A percentile compares a stretch with the other conserved stretches of the same genome.
Evolutionary conservation across 1,140 invertebrate genomes (phyloP).

Genomic region (Camponotus vicinus): DNA sequence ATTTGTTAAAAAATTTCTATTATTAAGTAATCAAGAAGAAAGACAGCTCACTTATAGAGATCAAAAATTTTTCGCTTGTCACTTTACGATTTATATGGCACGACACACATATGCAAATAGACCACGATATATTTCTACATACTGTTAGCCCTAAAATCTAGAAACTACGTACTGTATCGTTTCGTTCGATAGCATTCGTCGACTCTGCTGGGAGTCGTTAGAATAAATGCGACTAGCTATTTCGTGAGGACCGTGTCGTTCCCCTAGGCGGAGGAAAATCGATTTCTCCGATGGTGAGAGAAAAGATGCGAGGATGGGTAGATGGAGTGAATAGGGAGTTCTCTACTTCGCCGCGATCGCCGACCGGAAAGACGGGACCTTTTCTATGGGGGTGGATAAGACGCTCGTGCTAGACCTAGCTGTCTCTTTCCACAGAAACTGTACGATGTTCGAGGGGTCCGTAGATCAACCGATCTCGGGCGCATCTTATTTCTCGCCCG

Average conservation of each 20-base stretch:
- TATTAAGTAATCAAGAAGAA: not conserved
- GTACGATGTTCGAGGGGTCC: constrained; percentile 7
- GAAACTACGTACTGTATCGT: constrained; percentile 5
- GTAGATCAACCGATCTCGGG: constrained; percentile 10
- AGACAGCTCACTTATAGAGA: not conserved
- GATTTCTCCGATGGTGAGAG: constrained; percentile 55
- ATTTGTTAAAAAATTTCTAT: not conserved
- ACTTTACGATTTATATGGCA: not conserved
- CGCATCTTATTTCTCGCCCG: constrained; percentile 41
- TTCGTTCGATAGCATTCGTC: constrained; percentile 40
- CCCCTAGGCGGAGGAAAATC: constrained; percentile 56
- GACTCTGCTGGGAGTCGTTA: constrained; percentile 55
- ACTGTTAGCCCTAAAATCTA: constrained; percentile 47
- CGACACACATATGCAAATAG: no score
- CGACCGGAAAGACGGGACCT: constrained; percentile 39
- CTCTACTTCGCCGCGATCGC: constrained; percentile 43
- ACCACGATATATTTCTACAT: not conserved
- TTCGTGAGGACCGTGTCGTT: constrained; percentile 39
- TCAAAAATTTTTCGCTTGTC: not conserved
- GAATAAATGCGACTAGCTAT: constrained; percentile 61
- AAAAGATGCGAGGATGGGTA: constrained; percentile 44
- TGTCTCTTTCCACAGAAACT: constrained; percentile 31
- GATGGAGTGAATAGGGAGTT: not conserved
- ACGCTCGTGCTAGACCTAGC: not conserved
- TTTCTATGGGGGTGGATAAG: constrained; percentile 37